Evolutionary conservation across 1,140 invertebrate species (phyloP), one percentile per base, ranked within the genome.

Genomic region (Riptortus pedestris): DNA sequence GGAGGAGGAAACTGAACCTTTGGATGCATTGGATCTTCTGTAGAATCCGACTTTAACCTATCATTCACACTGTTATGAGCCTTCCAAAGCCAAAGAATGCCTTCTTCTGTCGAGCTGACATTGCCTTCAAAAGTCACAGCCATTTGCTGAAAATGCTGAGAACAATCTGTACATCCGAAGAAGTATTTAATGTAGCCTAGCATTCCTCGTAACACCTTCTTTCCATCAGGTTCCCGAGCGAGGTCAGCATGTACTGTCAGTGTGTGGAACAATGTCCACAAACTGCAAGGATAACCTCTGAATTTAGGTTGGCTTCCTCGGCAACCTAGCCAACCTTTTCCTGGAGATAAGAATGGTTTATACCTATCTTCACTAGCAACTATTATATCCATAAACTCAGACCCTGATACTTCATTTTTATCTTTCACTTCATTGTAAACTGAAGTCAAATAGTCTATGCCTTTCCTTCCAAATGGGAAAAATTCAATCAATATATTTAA

Each of bases 251-350:
- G 86, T 0, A 96, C 88, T 11, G 91, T 93, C 24, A 99, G 74
- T 48, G 87, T 90, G 73, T 99, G 96, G 74, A 98, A 99, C 64
- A 96, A 77, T 33, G 83, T 89, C 96, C 96, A 99, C 16, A 99
- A 75, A 0, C 91, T 86, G 77, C 96, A 99, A 0, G 94, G 90
- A 73, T 93, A 98, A n/a, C 94, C 93, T 55, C 96, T 80, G 57
- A 79, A 81, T 33, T 80, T 76, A 1, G 83, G 74, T 48, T 79
- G 74, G 71, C 88, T 92, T 7, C 92, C 91, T 69, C 80, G 79
- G 73, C 96, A 99, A 12, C 85, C 86, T 57, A 89, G 78, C 86
- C 90, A 98, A 68, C 82, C 74, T 11, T 80, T 72, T 12, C 79
- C 73, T 14, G 80, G 73, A 14, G 79, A 76, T 71, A 81, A 83